Percentiles rank a stretch among this genome's conserved stretches.
Evolutionary conservation across 2,888 invertebrate genomes (phyloP).

Genomic region (Apotomis turbidana): DNA sequence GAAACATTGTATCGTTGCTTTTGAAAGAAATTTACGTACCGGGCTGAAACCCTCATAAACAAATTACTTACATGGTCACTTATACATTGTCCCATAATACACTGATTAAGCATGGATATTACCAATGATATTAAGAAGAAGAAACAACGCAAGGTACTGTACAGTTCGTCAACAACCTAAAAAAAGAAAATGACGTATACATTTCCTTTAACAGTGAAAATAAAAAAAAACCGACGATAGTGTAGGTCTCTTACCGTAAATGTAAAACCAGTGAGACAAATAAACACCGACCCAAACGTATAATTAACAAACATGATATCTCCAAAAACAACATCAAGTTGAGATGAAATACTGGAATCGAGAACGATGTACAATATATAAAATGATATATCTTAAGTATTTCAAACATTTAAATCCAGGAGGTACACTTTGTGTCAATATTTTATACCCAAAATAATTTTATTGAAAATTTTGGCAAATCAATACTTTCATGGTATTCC

Average conservation of each 20-base stretch:
- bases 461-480: too few species aligned
- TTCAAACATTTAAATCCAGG: too few species aligned
- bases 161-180: conserved; percentile 68
- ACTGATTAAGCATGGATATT: conserved; percentile 65
- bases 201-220: not conserved
- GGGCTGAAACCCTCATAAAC: not conserved
- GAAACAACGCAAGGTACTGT: conserved; percentile 67
- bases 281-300: conserved; percentile 68
- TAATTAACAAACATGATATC: conserved; percentile 68
- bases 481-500: too few species aligned
- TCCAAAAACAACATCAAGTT: conserved; percentile 63
- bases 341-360: conserved; percentile 58
- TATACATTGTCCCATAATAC: conserved; percentile 71
- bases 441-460: too few species aligned
- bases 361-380: not conserved
- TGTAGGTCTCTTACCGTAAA: conserved; percentile 58
- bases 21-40: too few species aligned
- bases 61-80: conserved; percentile 66
- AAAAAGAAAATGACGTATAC: conserved; percentile 42
- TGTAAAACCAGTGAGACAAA: conserved; percentile 73
- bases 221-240: not conserved
- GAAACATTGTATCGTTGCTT: too few species aligned
- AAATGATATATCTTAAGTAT: too few species aligned
- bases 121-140: conserved; percentile 68
- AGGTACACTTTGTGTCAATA: too few species aligned